Evolutionary conservation across 2,113 vertebrate genomes (phyloP), one percentile per base, ranked within the genome.

Genomic region (Dascyllus trimaculatus): DNA sequence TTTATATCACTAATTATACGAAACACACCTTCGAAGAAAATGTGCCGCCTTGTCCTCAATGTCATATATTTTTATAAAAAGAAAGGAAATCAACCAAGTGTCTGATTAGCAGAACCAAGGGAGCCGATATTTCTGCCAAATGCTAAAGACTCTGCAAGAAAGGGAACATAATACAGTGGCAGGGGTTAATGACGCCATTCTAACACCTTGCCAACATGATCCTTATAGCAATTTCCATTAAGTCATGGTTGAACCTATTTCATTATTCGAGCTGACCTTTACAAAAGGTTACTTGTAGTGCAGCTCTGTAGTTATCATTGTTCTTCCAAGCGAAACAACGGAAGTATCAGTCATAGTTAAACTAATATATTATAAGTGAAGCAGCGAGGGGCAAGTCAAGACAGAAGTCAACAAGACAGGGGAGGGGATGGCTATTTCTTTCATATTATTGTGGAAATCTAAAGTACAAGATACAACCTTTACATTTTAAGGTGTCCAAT

Each of bases 231-330:
- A 21, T 71, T 80, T 86, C 75, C 88, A 88, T 84, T 87, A 89
- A 84, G 86, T 69, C 88, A 72, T 74, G 78, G 75, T 69, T 84
- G 86, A 88, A 81, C 70, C 88, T 73, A 69, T 90, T 92, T 92
- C 80, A 85, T 89, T 85, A 84, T 85, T 88, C 79, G 38, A 65
- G 45, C 76, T 90, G 89, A 94, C 91, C 93, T 93, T 93, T 91
- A 77, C 66, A 69, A 90, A 92, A 91, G 90, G 91, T 90, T 85
- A 83, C 78, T 49, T 85, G 71, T 80, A 81, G 71, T 49, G 56
- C 73, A 81, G 86, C 79, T 48, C 53, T 6, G 38, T 48, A 11
- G 79, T 88, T 85, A 82, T 90, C 85, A 60, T 58, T 83, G 89
- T 85, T 92, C 84, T 48, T 24, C 62, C 82, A 62, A 87, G 66